phyloP scores from a whole-genome alignment of 2,113 vertebrate genomes.

The Pipra filicauda region DNA sequence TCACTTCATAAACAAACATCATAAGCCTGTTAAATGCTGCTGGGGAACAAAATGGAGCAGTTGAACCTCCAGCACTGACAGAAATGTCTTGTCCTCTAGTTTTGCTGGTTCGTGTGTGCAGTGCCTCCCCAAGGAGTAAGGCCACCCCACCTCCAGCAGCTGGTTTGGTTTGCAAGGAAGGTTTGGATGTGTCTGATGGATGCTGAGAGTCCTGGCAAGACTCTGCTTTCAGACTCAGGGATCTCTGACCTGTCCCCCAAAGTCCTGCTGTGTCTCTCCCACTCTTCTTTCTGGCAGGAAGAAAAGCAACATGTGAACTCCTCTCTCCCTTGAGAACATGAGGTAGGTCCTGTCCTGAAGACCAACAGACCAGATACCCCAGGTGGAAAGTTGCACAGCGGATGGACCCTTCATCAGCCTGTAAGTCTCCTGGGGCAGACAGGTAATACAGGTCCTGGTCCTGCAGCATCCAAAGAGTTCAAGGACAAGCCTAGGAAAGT shows the following conservation, averaged over 20 bases:
- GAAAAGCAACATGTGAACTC: neutral
- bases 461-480: neutral
- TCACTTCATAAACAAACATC: constrained; percentile 55
- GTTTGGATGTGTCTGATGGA: neutral
- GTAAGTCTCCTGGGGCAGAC: neutral
- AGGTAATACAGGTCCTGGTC: neutral
- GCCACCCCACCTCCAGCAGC: neutral
- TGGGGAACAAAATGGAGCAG: neutral
- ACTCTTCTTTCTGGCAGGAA: neutral
- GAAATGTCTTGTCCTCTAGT: neutral
- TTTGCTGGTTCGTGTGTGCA: neutral
- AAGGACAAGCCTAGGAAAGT: neutral
- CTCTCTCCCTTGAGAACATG: neutral
- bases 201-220: neutral
- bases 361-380: neutral
- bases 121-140: fast-evolving
- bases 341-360: neutral
- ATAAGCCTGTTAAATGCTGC: constrained; percentile 23
- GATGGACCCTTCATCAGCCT: neutral
- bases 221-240: neutral
- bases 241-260: neutral
- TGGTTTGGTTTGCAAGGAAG: neutral
- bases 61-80: neutral
- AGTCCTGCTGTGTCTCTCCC: neutral
- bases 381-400: neutral